Conservation (phyloP, 2,888 invertebrate species). For the Antheraea assamensis region DNA sequence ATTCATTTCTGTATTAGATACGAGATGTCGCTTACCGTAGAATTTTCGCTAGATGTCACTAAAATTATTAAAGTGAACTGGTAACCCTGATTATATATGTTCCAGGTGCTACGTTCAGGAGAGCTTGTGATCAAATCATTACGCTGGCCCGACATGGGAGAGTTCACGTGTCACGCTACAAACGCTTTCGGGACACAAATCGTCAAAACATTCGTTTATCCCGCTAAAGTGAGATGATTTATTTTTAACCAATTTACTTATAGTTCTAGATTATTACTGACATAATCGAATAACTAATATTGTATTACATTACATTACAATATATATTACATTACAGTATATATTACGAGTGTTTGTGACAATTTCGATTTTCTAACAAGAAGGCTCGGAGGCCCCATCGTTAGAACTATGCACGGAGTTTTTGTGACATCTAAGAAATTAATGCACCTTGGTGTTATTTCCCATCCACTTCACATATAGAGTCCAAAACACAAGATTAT, state of each 20-base stretch:
- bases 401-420: too few relatives aligned
- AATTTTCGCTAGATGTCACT: neutral
- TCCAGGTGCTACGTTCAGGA: slow-evolving; percentile 85
- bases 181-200: slow-evolving; percentile 83
- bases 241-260: neutral
- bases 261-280: too few relatives aligned
- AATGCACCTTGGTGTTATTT: too few relatives aligned
- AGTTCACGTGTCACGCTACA: slow-evolving; percentile 88
- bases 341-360: too few relatives aligned
- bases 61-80: neutral
- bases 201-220: slow-evolving; percentile 88
- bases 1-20: neutral
- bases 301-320: too few relatives aligned
- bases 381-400: too few relatives aligned
- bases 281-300: too few relatives aligned
- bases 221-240: slow-evolving; percentile 75
- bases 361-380: too few relatives aligned
- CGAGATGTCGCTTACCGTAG: neutral
- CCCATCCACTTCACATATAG: too few relatives aligned
- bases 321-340: too few relatives aligned
- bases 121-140: slow-evolving; percentile 88
- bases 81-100: neutral
- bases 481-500: too few relatives aligned
- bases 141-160: slow-evolving; percentile 92
- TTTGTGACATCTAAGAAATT: too few relatives aligned